phyloP scores from a whole-genome alignment of 2,797 vertebrate species.

The Gastrophryne carolinensis region DNA sequence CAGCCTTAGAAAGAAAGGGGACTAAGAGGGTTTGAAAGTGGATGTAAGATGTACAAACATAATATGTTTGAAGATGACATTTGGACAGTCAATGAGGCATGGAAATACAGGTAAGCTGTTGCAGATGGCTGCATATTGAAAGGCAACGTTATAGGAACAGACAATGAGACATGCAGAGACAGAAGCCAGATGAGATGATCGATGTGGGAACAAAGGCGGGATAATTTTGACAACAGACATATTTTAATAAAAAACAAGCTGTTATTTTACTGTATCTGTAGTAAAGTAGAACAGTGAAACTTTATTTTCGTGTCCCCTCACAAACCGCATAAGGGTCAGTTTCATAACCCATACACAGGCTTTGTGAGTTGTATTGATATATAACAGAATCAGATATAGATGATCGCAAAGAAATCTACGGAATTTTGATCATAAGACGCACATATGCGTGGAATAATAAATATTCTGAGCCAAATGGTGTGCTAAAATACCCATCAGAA shows the following conservation, averaged over 20 bases:
- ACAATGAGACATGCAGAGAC: constrained; percentile 50
- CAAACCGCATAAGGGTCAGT: not conserved
- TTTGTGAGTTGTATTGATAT: not conserved
- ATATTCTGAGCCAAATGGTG: too few species aligned
- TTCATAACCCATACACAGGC: not conserved
- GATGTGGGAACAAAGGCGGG: constrained; percentile 38
- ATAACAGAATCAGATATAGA: not conserved
- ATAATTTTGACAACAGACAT: constrained; percentile 26
- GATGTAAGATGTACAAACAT: constrained; percentile 50
- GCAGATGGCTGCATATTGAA: constrained; percentile 51
- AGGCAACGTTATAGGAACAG: constrained; percentile 48
- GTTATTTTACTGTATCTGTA: not conserved
- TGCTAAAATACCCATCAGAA: too few species aligned
- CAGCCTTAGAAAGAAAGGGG: constrained; percentile 19
- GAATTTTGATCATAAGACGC: too few species aligned
- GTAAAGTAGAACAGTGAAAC: not conserved
- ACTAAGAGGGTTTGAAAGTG: constrained; percentile 36
- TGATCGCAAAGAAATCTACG: not conserved
- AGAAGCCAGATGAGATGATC: constrained; percentile 47
- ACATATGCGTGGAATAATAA: too few species aligned
- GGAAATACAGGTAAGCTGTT: constrained; percentile 53
- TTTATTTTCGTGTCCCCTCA: not conserved
- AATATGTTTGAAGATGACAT: constrained; percentile 52
- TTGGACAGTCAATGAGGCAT: constrained; percentile 53
- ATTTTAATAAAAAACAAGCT: constrained; percentile 7